These are phyloP conservation scores for Whitmania pigra DNA, from an alignment of 1,140 invertebrate species.

Conservation along the genomic window DNA sequence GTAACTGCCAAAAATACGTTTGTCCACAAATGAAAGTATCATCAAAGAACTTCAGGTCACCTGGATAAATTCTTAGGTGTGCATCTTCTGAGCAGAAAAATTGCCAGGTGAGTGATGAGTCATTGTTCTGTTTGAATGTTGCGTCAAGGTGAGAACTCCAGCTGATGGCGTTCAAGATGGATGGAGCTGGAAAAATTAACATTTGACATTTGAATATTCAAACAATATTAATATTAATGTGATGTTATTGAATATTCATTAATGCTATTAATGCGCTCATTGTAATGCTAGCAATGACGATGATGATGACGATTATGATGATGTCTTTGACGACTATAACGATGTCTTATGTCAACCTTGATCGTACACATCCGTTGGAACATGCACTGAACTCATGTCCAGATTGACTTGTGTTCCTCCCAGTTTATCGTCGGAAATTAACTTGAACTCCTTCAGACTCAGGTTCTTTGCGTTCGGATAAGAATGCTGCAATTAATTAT, in stretches of 20 bases:
- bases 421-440: constrained; percentile 66
- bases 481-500: constrained; percentile 26
- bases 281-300: no score
- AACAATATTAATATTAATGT: no score
- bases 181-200: background rate
- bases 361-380: constrained; percentile 85
- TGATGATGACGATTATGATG: no score
- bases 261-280: no score
- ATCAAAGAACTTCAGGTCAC: background rate
- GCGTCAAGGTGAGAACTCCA: background rate
- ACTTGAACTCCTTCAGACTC: constrained; percentile 24
- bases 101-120: background rate
- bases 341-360: constrained; percentile 52
- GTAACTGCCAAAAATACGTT: no score
- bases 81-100: background rate
- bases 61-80: background rate
- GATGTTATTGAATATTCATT: no score
- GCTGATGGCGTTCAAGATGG: background rate
- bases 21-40: no score
- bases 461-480: constrained; percentile 40
- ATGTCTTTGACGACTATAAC: no score
- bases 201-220: background rate
- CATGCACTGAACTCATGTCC: constrained; percentile 70
- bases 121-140: background rate
- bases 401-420: constrained; percentile 65